These are phyloP conservation scores for Homalodisca vitripennis DNA, from an alignment of 1,140 invertebrate species.

Conservation along the genomic window DNA sequence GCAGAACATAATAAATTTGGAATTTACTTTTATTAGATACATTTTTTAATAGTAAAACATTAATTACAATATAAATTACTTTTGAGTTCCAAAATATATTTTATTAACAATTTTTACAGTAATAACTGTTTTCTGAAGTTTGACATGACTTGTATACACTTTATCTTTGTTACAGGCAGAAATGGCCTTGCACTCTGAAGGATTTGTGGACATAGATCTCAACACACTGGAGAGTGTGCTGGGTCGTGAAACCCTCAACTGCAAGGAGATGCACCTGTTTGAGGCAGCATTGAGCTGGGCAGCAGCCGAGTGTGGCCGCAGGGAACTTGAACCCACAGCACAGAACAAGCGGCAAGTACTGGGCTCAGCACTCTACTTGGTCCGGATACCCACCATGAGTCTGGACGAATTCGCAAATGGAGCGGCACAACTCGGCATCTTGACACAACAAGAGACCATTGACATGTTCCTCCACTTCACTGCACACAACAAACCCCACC, in stretches of 20 bases:
- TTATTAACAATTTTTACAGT: not conserved
- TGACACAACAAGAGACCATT: constrained; percentile 86
- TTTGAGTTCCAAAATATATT: not conserved
- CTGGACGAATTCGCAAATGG: constrained; percentile 90
- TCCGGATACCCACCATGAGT: constrained; percentile 87
- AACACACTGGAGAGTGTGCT: constrained; percentile 85
- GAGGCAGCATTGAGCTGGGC: constrained; percentile 90
- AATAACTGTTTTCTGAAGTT: not conserved
- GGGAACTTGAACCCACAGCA: constrained; percentile 70
- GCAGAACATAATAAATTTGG: too few species aligned
- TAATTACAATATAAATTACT: not conserved
- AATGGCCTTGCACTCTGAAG: constrained; percentile 90
- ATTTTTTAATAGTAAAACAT: not conserved
- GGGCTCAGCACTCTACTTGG: constrained; percentile 77
- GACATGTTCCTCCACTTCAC: constrained; percentile 91
- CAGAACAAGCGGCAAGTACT: constrained; percentile 65
- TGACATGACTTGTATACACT: not conserved
- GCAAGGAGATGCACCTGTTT: constrained; percentile 86
- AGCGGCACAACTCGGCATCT: constrained; percentile 82
- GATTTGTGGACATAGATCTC: constrained; percentile 89
- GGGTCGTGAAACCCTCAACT: constrained; percentile 85
- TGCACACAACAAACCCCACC: constrained; percentile 74
- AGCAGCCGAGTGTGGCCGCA: constrained; percentile 75
- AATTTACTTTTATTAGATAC: too few species aligned
- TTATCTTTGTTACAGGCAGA: constrained; percentile 67